Evolutionary conservation across 2,797 vertebrate genomes (phyloP).

Genomic region (Cichlasoma orientale): DNA sequence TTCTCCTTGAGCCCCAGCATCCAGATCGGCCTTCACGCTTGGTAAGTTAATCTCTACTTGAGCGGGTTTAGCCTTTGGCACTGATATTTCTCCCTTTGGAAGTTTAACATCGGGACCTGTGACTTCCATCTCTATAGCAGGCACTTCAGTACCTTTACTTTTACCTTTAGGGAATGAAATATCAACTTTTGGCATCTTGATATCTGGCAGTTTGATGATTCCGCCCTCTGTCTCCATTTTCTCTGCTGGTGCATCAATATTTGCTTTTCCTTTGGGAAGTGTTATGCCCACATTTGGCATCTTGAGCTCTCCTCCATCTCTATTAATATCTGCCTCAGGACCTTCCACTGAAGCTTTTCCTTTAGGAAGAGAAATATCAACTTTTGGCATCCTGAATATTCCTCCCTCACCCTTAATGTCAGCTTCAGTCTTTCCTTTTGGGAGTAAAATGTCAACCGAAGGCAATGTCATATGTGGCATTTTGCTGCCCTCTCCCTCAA

Average conservation of each 20-base stretch:
- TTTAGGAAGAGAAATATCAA: conserved; percentile 72
- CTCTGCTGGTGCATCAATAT: conserved; percentile 16
- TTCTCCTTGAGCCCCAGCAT: conserved; percentile 25
- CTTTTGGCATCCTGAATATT: conserved; percentile 57
- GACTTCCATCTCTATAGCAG: conserved; percentile 42
- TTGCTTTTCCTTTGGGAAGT: conserved; percentile 53
- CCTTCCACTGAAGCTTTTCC: conserved; percentile 43
- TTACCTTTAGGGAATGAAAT: conserved; percentile 64
- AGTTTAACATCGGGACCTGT: conserved; percentile 60
- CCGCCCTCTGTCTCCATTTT: conserved; percentile 21
- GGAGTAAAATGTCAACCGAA: conserved; percentile 58
- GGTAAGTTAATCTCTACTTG: conserved; percentile 27
- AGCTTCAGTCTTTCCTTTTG: conserved; percentile 41
- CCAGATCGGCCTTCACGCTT: conserved; percentile 48
- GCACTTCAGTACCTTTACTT: conserved; percentile 25
- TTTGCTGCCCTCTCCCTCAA: conserved; percentile 5
- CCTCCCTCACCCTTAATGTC: conserved; percentile 33
- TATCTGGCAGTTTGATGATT: conserved; percentile 36
- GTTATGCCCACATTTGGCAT: conserved; percentile 64
- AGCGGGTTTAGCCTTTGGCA: conserved; percentile 43
- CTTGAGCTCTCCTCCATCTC: conserved; percentile 29
- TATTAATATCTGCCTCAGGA: conserved; percentile 25
- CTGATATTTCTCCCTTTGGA: conserved; percentile 55
- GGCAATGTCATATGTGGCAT: conserved; percentile 56
- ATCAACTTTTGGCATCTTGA: conserved; percentile 69